A percentile compares a stretch with the other conserved stretches of the same genome.
Evolutionary conservation across 2,797 vertebrate species (phyloP).

Genomic region (Pseudochirops cupreus): DNA sequence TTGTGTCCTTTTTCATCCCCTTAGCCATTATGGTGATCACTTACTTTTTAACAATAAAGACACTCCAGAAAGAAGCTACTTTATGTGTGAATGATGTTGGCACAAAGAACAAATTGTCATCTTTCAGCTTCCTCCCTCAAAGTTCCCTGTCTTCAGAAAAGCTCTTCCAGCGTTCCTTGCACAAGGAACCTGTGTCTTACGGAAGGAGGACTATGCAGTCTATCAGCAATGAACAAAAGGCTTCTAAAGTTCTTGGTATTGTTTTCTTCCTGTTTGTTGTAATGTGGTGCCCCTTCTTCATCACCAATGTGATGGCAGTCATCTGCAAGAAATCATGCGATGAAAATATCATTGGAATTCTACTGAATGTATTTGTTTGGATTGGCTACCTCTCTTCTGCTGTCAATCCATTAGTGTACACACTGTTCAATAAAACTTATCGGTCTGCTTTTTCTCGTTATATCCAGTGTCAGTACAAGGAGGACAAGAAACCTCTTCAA

Average conservation of each 20-base stretch:
- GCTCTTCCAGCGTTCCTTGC: conserved; percentile 91
- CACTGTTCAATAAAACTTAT: conserved; percentile 96
- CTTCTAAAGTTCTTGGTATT: conserved; percentile 97
- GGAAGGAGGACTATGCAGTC: conserved; percentile 95
- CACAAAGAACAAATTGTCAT: conserved; percentile 91
- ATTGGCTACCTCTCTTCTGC: conserved; percentile 97
- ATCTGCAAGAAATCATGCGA: conserved; percentile 91
- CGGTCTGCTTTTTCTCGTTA: conserved; percentile 94
- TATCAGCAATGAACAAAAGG: conserved; percentile 97
- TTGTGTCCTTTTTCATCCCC: conserved; percentile 96
- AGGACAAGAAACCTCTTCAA: conserved; percentile 93
- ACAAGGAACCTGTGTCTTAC: conserved; percentile 85
- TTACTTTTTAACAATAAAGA: conserved; percentile 96
- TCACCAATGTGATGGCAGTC: conserved; percentile 96
- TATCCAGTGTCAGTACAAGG: conserved; percentile 93
- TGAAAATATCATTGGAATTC: conserved; percentile 86
- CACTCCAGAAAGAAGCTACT: conserved; percentile 94
- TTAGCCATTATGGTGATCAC: conserved; percentile 97
- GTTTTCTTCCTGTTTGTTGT: conserved; percentile 98
- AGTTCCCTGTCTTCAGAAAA: conserved; percentile 94
- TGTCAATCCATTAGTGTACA: conserved; percentile 97
- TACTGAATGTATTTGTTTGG: conserved; percentile 98
- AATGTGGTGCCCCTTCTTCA: conserved; percentile 99
- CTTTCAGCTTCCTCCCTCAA: conserved; percentile 93
- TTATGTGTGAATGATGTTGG: conserved; percentile 92